Evolutionary conservation across 2,797 vertebrate species (phyloP), one percentile per base, ranked within the genome.

Genomic region (Hydrocynus forskahlii): DNA sequence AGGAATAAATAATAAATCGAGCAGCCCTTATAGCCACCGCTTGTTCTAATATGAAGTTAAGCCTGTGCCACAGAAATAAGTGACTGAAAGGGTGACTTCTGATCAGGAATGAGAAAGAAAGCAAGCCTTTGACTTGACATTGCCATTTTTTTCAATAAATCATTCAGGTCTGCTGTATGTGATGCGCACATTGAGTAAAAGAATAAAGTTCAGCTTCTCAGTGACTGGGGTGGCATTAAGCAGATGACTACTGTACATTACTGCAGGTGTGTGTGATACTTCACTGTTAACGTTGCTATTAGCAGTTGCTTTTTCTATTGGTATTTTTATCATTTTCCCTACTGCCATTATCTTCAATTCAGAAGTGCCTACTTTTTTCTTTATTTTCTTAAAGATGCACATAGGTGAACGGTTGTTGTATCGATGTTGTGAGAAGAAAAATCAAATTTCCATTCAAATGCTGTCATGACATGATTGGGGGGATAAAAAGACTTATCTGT

Each of bases 311-410:
- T 25, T 48, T 48, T 5, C 29, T 62, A 21, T 50, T 82, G 13
- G 21, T 57, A 64, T 81, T 55, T 78, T 60, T 70, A 12, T 57
- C 40, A 77, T 82, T 64, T 86, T 86, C 66, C 81, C 77, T 76
- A 90, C 86, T 90, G 89, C 89, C 91, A 75, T 88, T 72, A 81
- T 79, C 8, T 73, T 81, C 67, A 86, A 76, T 81, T 89, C 72
- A 82, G 12, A 91, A 93, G 93, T 94, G 92, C 92, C 92, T 92
- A 87, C 69, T 52, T 83, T 40, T 83, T 52, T 54, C 72, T 64
- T 48, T 78, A 59, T 35, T 48, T 62, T 60, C 21, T 63, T 75
- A 76, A 76, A 45, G 68, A 85, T 78, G 75, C 48, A 14, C 54
- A 48, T 62, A 35, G 38, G 68, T 48, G 35, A 54, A 12, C 75